Evolutionary conservation across 2,888 invertebrate species (phyloP), one percentile per base, ranked within the genome.

Genomic region (Cataglyphis rosenhaueri): DNA sequence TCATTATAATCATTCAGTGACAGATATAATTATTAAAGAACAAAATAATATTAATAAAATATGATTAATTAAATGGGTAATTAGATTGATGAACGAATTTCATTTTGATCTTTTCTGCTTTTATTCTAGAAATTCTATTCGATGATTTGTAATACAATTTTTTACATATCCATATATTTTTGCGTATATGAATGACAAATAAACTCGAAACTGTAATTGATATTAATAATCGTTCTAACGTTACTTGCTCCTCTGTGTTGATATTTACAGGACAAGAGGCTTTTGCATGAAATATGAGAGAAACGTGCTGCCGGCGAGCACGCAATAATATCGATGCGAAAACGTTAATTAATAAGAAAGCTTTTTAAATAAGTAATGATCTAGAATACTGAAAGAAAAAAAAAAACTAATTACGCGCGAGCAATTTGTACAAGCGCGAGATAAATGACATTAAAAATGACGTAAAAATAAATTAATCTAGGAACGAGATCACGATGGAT

Each of bases 201-300:
- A 18, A 21, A n/a, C 29, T 25, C 3, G 29, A 44, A 73, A 73
- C 35, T 0, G 3, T 73, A 29, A 29, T 41, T 41, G 41, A 41
- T 66, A 38, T 32, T 18, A 21, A 71, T 18, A 57, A 12, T 15
- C 29, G 32, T 32, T 78, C 21, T 5, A 29, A 18, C 10, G 15
- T 8, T 8, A 10, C 25, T 18, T n/a, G 4, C n/a, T 32, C 32
- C 25, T 61, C 21, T 55, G 3, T 32, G 32, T 15, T 6, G 32
- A 70, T 70, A 32, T 59, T n/a, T 79, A 57, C 59, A 59, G 70
- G 78, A 78, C 32, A 29, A 78, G 70, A 29, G 66, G 29, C 41
- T 32, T 32, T 66, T 21, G 55, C 66, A 57, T 68, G 57, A 70
- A 78, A 78, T 70, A 70, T 70, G 6, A 0, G 18, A 59, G 32